Conservation (phyloP, 2,113 vertebrate species). For the Atherinomorus stipes region DNA sequence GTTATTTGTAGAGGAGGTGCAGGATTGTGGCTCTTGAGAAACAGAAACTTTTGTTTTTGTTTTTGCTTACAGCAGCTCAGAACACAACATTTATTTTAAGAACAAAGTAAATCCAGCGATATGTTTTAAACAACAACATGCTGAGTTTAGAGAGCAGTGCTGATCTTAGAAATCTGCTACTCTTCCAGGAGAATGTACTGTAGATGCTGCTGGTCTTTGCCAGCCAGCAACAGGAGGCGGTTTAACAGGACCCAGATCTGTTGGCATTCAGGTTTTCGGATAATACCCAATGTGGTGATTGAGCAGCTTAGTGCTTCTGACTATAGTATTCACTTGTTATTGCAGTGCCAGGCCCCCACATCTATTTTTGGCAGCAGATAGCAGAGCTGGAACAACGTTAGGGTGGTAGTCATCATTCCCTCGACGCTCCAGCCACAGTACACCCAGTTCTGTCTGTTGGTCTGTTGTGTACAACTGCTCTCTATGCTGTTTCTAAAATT, state of each 20-base stretch:
- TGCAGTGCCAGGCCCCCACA: slow-evolving; percentile 36
- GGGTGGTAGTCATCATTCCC: slow-evolving; percentile 57
- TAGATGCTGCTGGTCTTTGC: slow-evolving; percentile 15
- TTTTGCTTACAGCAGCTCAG: slow-evolving; percentile 2
- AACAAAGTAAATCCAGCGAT: slow-evolving; percentile 11
- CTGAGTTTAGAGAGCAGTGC: slow-evolving; percentile 17
- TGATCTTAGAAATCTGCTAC: slow-evolving; percentile 54
- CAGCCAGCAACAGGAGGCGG: slow-evolving; percentile 55
- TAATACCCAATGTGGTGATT: slow-evolving; percentile 55
- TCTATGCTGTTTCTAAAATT: not conserved
- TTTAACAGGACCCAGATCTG: slow-evolving; percentile 54
- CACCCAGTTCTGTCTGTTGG: slow-evolving; percentile 14
- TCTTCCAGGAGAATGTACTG: slow-evolving; percentile 26
- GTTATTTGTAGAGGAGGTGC: too few relatives aligned
- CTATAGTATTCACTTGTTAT: slow-evolving; percentile 65
- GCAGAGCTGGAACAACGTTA: slow-evolving; percentile 49
- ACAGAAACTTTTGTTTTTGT: too few relatives aligned
- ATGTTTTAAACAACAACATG: not conserved
- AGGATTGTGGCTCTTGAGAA: too few relatives aligned
- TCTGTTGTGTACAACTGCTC: not conserved
- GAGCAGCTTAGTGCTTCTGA: slow-evolving; percentile 54
- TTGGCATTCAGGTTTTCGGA: slow-evolving; percentile 34
- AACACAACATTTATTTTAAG: slow-evolving; percentile 20
- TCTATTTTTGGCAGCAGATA: slow-evolving; percentile 73
- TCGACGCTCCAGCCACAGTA: slow-evolving; percentile 28